Evolutionary conservation across 1,140 invertebrate species (phyloP).

Genomic region (Lithobius niger): DNA sequence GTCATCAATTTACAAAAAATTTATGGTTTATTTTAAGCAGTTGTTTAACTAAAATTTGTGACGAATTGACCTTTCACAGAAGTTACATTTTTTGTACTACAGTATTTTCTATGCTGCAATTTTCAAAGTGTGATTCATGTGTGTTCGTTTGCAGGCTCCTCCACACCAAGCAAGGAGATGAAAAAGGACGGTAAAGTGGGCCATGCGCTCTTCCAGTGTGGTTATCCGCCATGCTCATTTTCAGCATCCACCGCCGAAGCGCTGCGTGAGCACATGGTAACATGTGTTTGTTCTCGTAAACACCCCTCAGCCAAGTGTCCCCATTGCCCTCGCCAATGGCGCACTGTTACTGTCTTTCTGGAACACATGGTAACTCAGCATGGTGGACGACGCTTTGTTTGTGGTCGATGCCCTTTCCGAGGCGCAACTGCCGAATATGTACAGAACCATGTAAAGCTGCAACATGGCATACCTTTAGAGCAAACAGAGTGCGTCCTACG

Average conservation of each 20-base stretch:
- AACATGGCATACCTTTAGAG: conserved; percentile 32
- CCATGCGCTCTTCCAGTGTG: conserved; percentile 37
- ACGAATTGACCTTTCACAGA: too few relatives aligned
- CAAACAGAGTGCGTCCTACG: conserved; percentile 34
- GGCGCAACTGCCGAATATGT: conserved; percentile 29
- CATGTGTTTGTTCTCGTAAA: conserved; percentile 27
- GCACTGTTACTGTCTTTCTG: conserved; percentile 29
- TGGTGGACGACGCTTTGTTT: conserved; percentile 37
- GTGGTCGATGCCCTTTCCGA: conserved; percentile 35
- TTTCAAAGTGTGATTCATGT: too few relatives aligned
- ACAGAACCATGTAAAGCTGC: conserved; percentile 40
- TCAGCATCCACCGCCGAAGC: conserved; percentile 19
- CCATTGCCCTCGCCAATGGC: conserved; percentile 36
- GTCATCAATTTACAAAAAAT: too few relatives aligned
- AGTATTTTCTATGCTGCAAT: too few relatives aligned
- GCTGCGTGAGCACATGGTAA: conserved; percentile 37
- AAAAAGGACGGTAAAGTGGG: conserved; percentile 23
- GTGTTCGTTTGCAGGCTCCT: too few relatives aligned
- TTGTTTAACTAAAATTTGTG: too few relatives aligned
- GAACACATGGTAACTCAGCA: conserved; percentile 35
- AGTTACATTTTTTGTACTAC: too few relatives aligned
- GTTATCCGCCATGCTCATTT: conserved; percentile 30
- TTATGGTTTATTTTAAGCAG: too few relatives aligned
- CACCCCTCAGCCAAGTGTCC: conserved; percentile 31
- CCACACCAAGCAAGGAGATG: too few relatives aligned